Evolutionary conservation across 2,888 invertebrate species (phyloP), one percentile per base, ranked within the genome.

Genomic region (Cyrtodaria siliqua): DNA sequence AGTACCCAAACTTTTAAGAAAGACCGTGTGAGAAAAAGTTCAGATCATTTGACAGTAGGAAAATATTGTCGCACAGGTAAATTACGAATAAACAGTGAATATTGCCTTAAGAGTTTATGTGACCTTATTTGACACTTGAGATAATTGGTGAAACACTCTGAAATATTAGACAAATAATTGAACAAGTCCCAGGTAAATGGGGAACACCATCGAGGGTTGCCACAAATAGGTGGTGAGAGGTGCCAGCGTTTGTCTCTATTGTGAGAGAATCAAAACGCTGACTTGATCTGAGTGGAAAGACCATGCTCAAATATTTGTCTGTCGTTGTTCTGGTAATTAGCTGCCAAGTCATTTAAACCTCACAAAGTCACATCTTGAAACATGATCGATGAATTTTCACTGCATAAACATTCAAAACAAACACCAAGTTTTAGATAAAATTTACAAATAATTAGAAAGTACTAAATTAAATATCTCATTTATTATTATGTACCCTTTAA

Each of bases 271-370:
- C 18, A 40, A 67, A 26, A 50, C 52, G 29, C 16, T 40, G 59
- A 67, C 50, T 59, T 59, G 67, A 67, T 40, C 63, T 42, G 44
- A 52, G 57, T 47, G 24, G 44, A 57, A 75, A 69, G 63, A 60
- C 53, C 56, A 59, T 52, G 27, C 55, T 53, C 64, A 64, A 69
- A 75, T 69, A 75, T 69, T 75, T 59, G 59, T 64, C 60, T 59
- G 49, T 52, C 27, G 63, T 63, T 59, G 57, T 59, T 18, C n/a
- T 16, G 49, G 55, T 75, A 75, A 75, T 75, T 69, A 68, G 60
- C 55, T 53, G 69, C 38, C 69, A 69, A 75, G 66, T 64, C 63
- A 27, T 18, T 33, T 71, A 63, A 71, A 57, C 40, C 42, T 63
- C 71, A 64, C 38, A 57, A 59, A 63, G 33, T 52, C 29, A 52